Evolutionary conservation across 2,888 invertebrate species (phyloP), one percentile per base, ranked within the genome.

Genomic region (Lucinisca nassula): DNA sequence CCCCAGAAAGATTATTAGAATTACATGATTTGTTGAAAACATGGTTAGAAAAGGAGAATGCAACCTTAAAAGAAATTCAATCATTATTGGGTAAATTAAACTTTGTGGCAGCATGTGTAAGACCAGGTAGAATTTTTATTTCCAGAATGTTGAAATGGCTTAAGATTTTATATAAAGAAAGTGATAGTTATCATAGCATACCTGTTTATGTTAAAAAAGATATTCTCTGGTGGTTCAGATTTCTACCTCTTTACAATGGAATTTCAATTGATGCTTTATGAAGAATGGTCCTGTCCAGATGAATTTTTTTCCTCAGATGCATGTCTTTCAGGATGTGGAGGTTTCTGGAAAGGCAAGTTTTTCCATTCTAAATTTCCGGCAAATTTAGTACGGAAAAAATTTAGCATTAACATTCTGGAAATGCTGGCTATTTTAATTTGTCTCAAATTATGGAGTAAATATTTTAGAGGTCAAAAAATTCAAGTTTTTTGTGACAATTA

Each of bases 271-370:
- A 77, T 77, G 77, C 14, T 55, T 21, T 38, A 32, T 24, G 78
- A 58, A 17, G 4, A 55, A 73, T 83, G 78, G 83, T 51, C 24
- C 32, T 17, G 17, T 24, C 70, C 79, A 4, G 83, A 79, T 40
- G 12, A 17, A 8, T 1, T 58, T 8, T 49, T 78, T 58, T 21
- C 73, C 12, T 37, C 40, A 30, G 83, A 83, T 79, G 37, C 73
- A 27, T 58, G 79, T 79, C 35, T 83, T 14, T 8, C 21, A 51
- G 83, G 73, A 17, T 83, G 74, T 74, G 79, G 83, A 27, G 79
- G 79, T 14, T 32, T 78, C 6, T 79, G 40, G 37, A 27, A 30
- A 51, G 40, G 61, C n/a, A 40, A 61, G n/a, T 73, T 37, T 38
- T 83, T 83, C 74, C 79, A 79, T 45, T 12, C 38, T 10, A 27